Evolutionary conservation across 92 coral and sea anemone genomes (phyloP).

Genomic region (Paramuricea clavata): DNA sequence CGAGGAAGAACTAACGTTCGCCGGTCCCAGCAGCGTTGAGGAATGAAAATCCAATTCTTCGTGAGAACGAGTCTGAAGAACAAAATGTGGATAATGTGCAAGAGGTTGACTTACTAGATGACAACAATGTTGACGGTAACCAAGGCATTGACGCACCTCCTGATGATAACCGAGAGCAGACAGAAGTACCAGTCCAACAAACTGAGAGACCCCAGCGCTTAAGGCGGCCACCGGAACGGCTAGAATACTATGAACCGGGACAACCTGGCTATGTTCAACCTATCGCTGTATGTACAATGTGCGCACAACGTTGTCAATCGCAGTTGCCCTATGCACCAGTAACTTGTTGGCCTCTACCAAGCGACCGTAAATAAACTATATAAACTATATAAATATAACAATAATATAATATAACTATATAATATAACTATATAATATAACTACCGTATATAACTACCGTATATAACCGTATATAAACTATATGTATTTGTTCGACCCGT

Average conservation of each 20-base stretch:
- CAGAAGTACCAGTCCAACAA: neutral
- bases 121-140: neutral
- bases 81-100: neutral
- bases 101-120: neutral
- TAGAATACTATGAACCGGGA: conserved; percentile 55
- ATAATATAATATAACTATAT: too few relatives aligned
- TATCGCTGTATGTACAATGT: conserved; percentile 18
- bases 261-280: conserved; percentile 22
- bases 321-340: conserved; percentile 18
- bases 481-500: conserved; percentile 11
- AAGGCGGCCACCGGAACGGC: conserved; percentile 39
- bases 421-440: too few relatives aligned
- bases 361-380: too few relatives aligned
- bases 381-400: too few relatives aligned
- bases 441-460: too few relatives aligned
- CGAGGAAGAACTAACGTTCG: conserved; percentile 11
- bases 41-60: neutral
- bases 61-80: neutral
- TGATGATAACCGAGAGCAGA: neutral
- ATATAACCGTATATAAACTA: too few relatives aligned
- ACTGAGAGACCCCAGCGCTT: conserved; percentile 32
- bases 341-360: conserved; percentile 7
- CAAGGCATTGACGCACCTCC: neutral
- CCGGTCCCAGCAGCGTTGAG: neutral
- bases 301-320: conserved; percentile 21